Evolutionary conservation across 2,888 invertebrate genomes (phyloP).

Genomic region (Drosophila anomelani): DNA sequence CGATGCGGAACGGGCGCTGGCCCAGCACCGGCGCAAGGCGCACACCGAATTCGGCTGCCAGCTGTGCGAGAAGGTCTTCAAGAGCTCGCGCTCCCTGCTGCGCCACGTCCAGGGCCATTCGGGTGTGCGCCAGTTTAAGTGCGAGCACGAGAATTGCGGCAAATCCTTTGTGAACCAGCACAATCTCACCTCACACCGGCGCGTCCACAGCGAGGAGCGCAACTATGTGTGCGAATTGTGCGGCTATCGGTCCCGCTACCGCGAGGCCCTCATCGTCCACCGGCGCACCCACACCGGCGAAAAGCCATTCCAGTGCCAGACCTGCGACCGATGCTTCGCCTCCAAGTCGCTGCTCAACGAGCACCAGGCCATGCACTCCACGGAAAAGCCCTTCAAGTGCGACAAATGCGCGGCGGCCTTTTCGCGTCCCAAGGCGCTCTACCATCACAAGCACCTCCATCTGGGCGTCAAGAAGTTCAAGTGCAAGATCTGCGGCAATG

Average conservation of each 20-base stretch:
- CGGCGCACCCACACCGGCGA: conserved; percentile 79
- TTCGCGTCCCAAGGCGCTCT: conserved; percentile 75
- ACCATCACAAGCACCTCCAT: conserved; percentile 79
- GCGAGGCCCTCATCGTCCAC: conserved; percentile 74
- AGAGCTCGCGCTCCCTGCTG: conserved; percentile 65
- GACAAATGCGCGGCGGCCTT: conserved; percentile 74
- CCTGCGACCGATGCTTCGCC: conserved; percentile 74
- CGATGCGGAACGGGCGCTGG: conserved; percentile 60
- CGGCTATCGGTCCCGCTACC: conserved; percentile 74
- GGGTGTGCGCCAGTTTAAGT: conserved; percentile 67
- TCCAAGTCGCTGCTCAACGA: conserved; percentile 75
- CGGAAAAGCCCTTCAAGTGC: conserved; percentile 73
- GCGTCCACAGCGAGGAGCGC: conserved; percentile 71
- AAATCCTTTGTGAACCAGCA: conserved; percentile 76
- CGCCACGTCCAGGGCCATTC: conserved; percentile 71
- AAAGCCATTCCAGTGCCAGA: conserved; percentile 74
- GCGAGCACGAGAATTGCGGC: conserved; percentile 70
- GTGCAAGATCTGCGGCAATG: conserved; percentile 78
- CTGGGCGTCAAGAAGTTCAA: conserved; percentile 80
- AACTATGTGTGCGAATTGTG: conserved; percentile 80
- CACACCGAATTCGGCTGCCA: conserved; percentile 66
- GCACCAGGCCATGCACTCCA: conserved; percentile 79
- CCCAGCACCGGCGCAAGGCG: conserved; percentile 61
- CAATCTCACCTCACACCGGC: conserved; percentile 69
- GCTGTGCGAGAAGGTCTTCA: conserved; percentile 71